Evolutionary conservation across 2,113 vertebrate genomes (phyloP), one percentile per base, ranked within the genome.

Genomic region (Hypocryptadius cinnamomeus): DNA sequence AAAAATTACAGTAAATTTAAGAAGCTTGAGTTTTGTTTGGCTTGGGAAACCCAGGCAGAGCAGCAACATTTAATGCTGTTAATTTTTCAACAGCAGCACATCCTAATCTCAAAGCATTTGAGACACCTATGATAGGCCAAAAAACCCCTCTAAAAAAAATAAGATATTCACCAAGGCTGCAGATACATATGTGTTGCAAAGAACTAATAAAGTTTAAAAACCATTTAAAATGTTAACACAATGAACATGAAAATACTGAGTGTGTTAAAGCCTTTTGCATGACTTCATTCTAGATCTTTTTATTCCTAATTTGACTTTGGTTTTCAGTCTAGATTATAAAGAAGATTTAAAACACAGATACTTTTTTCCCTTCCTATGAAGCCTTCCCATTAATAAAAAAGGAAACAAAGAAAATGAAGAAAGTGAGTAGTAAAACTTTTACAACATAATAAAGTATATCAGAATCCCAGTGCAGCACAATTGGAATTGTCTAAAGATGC

Each of bases 391-490:
- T 97, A 97, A 96, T 95, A 96, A 97, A 97, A 97, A 95, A 96
- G 85, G 91, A 94, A 94, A 95, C 90, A 92, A 90, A 95, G 91
- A 94, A 96, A 96, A 95, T 87, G 61, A 95, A 94, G 87, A 91
- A 96, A 95, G 95, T 84, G 79, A 94, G 70, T 42, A 96, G 92
- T 97, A 97, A 96, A 97, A 97, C 72, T 95, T 97, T 96, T 95
- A 96, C 94, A 93, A 86, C 88, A 89, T 56, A 95, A 92, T 94
- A 96, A 90, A 97, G 89, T 85, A 70, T 15, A 91, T 78, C 88
- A 91, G 85, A 96, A 96, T 85, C 90, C 94, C 94, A 94, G 69
- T 71, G 90, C 81, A 95, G 83, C 61, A 93, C 80, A 82, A 95
- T 42, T 94, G 85, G 74, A 95, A 96, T 91, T 85, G 85, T 93